phyloP scores from a whole-genome alignment of 2,888 invertebrate species.

The Lydus trimaculatus region DNA sequence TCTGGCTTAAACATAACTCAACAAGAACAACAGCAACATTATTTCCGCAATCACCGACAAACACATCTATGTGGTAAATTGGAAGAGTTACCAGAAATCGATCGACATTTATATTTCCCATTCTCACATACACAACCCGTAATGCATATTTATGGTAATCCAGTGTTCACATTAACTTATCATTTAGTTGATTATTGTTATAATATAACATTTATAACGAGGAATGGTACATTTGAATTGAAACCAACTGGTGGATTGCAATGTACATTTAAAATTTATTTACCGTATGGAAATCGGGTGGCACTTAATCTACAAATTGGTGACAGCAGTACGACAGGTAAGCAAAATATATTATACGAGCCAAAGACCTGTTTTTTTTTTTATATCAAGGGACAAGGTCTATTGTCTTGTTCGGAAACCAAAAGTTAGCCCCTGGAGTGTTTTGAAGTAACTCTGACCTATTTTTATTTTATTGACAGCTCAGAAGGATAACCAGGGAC shows the following conservation, averaged over 20 bases:
- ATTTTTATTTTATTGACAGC: background rate
- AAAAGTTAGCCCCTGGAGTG: background rate
- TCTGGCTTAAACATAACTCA: slow-evolving; percentile 57
- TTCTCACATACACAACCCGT: slow-evolving; percentile 60
- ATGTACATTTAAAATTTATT: slow-evolving; percentile 73
- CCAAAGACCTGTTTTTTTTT: too few species aligned
- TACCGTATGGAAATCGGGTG: slow-evolving; percentile 75
- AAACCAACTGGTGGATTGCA: slow-evolving; percentile 67
- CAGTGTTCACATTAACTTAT: slow-evolving; percentile 72
- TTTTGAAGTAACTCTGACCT: background rate
- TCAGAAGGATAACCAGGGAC: background rate
- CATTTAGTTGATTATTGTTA: slow-evolving; percentile 76
- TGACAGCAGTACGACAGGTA: slow-evolving; percentile 49
- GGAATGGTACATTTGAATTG: slow-evolving; percentile 72
- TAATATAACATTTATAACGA: slow-evolving; percentile 69
- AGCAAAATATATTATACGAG: slow-evolving; percentile 19
- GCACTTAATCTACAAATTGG: slow-evolving; percentile 70
- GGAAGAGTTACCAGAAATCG: slow-evolving; percentile 69
- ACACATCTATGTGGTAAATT: slow-evolving; percentile 72
- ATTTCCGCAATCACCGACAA: slow-evolving; percentile 49
- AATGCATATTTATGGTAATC: slow-evolving; percentile 68
- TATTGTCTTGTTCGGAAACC: background rate
- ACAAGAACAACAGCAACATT: slow-evolving; percentile 45
- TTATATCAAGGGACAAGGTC: background rate
- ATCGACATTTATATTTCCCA: slow-evolving; percentile 69